Conservation (phyloP, 2,797 vertebrate genomes). For the Eptatretus atami region DNA sequence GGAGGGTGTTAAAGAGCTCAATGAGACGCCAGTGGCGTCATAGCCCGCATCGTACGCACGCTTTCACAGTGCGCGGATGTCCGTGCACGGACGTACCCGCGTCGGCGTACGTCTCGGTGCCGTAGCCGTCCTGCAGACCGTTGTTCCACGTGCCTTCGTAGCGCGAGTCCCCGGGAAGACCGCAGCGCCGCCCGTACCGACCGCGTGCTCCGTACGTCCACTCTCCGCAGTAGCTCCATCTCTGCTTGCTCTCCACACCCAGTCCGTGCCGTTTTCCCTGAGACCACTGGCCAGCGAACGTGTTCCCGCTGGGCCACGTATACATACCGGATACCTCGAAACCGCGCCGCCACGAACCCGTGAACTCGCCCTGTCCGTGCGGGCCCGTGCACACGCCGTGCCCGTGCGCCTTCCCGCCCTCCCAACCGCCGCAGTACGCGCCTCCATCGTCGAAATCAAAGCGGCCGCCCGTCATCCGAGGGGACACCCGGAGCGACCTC, state of each 20-base stretch:
- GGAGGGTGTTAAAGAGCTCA: too few relatives aligned
- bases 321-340: slow-evolving; percentile 94
- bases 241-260: slow-evolving; percentile 75
- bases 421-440: slow-evolving; percentile 98
- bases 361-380: slow-evolving; percentile 92
- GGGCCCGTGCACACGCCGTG: slow-evolving; percentile 95
- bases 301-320: slow-evolving; percentile 97
- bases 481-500: neutral
- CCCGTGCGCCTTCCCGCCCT: slow-evolving; percentile 95
- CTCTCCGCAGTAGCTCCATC: slow-evolving; percentile 94
- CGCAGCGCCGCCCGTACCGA: slow-evolving; percentile 72
- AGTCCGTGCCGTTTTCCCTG: slow-evolving; percentile 92
- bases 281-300: slow-evolving; percentile 89
- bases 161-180: slow-evolving; percentile 63
- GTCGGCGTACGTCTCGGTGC: slow-evolving; percentile 88
- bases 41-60: too few relatives aligned
- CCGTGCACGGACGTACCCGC: slow-evolving; percentile 38
- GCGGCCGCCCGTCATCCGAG: slow-evolving; percentile 45
- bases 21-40: too few relatives aligned
- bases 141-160: slow-evolving; percentile 98
- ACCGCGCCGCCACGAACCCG: slow-evolving; percentile 81
- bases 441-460: slow-evolving; percentile 99
- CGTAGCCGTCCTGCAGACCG: slow-evolving; percentile 86
- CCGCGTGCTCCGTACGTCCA: slow-evolving; percentile 97
- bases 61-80: neutral